Evolutionary conservation across 2,113 vertebrate species (phyloP), one percentile per base, ranked within the genome.

Genomic region (Silurus asotus): DNA sequence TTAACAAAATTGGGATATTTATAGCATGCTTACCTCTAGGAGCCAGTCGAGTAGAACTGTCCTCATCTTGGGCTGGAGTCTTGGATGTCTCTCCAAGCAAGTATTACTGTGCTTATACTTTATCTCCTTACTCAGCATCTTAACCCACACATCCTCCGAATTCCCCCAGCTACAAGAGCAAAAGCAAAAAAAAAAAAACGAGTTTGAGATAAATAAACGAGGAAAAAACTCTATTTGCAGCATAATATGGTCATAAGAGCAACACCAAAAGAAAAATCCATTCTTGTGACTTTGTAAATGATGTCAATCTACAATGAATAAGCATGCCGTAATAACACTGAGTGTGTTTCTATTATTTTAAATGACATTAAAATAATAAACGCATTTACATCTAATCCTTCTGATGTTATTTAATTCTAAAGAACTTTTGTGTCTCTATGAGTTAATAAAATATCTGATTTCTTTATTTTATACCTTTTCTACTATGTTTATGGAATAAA

Each of bases 21-120:
- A 23, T 49, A 28, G n/a, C 2, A 51, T 49, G 0, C 49, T n/a
- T 88, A 97, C 97, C 95, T 98, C 96, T 69, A 98, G 92, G 64
- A 98, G 94, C 97, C 97, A 98, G 93, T 96, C 96, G 1, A 98
- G 90, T 69, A 98, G 93, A 84, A 98, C 94, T 0, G 97, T 95
- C 88, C 97, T 96, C 97, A 97, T 97, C 82, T 95, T 95, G 83
- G 96, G 95, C 1, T 95, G 95, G 87, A 97, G 89, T 67, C 91
- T 94, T 0, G 94, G 91, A 82, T 97, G 96, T 0, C 90, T 92
- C 0, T 93, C 92, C 45, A 95, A 90, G 85, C 96, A 95, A 72
- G 91, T 93, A 80, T 95, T 96, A 87, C 95, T 94, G 58, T 96
- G 96, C 67, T 92, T 84, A 0, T 96, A 96, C 89, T 92, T 95